Evolutionary conservation across 2,888 invertebrate genomes (phyloP).

Genomic region (Macroteleia sp.): DNA sequence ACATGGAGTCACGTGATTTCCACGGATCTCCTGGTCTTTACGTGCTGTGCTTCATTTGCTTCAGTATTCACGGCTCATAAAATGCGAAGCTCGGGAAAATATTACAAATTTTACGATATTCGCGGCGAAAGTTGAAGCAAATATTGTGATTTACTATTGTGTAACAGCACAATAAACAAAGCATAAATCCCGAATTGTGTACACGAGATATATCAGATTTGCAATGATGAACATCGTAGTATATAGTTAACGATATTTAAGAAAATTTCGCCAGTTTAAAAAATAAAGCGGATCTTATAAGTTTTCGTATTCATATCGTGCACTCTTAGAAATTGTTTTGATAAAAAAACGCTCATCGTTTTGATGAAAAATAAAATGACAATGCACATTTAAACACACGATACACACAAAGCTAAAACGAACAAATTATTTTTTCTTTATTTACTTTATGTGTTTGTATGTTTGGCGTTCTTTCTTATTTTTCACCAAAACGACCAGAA

Average conservation of each 20-base stretch:
- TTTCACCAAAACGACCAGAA: too few relatives aligned
- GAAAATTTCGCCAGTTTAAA: conserved; percentile 4
- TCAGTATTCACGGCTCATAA: conserved; percentile 53
- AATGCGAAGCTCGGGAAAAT: conserved; percentile 41
- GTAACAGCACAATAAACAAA: conserved; percentile 44
- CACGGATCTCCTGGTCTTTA: conserved; percentile 33
- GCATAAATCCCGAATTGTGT: conserved; percentile 33
- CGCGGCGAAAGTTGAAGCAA: conserved; percentile 39
- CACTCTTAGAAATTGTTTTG: too few relatives aligned
- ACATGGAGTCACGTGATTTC: conserved; percentile 36
- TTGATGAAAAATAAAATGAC: too few relatives aligned
- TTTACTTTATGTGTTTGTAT: too few relatives aligned
- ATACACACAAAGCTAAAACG: too few relatives aligned
- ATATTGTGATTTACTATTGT: conserved; percentile 51
- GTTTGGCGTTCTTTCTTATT: too few relatives aligned
- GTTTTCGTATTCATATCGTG: too few relatives aligned
- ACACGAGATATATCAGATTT: conserved; percentile 22
- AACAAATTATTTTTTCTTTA: too few relatives aligned
- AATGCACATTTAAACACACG: too few relatives aligned
- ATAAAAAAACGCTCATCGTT: too few relatives aligned
- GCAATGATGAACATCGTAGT: conserved; percentile 14
- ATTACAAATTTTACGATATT: conserved; percentile 58
- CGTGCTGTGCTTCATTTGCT: conserved; percentile 53
- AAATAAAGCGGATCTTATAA: too few relatives aligned
- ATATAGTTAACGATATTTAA: conserved; percentile 5